Base-by-base conservation (phyloP, 2,888 invertebrate genomes). In the Megaustenia siamemsis region DNA sequence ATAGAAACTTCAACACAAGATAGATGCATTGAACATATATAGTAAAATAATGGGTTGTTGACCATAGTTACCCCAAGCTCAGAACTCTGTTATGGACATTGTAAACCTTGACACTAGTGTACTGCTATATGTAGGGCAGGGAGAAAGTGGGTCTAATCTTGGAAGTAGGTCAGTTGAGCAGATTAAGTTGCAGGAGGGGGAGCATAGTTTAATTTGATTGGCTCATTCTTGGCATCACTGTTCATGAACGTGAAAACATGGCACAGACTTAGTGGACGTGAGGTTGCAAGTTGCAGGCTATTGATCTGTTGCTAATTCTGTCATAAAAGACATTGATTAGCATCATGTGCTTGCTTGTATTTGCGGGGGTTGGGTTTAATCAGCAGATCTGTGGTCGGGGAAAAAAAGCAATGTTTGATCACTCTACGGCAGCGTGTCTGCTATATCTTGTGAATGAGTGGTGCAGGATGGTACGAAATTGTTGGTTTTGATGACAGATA, bases 221-320 rank as follows among this genome's bases (percentile, higher is more conserved):
- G 60, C 75, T 75, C 45, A 38, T 28, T 68, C 49, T 28, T 32
- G 38, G n/a, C 40, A 60, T 40, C 60, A 38, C 43, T 60, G 63
- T 28, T 40, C 4, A 43, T 40, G 43, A 45, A 18, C 43, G 15
- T 45, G 10, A 45, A 45, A n/a, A 28, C 1, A 21, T 12, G 40
- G 18, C 21, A 24, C 45, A 12, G 71, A 12, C 28, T 45, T 24
- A n/a, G 28, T 45, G 45, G 45, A 73, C n/a, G 28, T 45, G 4
- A 73, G 71, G n/a, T 45, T 45, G 28, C 28, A n/a, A 76, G 35
- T 56, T 76, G 35, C 56, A 28, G 35, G 56, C 21, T 56, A 76
- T 76, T 76, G 76, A 76, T 76, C 76, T 53, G 53, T 43, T 21
- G 18, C 76, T 76, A 73, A 73, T 73, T 69, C 21, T 38, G 24